phyloP scores from a whole-genome alignment of 2,888 invertebrate species.

The Eristalis intricaria region DNA sequence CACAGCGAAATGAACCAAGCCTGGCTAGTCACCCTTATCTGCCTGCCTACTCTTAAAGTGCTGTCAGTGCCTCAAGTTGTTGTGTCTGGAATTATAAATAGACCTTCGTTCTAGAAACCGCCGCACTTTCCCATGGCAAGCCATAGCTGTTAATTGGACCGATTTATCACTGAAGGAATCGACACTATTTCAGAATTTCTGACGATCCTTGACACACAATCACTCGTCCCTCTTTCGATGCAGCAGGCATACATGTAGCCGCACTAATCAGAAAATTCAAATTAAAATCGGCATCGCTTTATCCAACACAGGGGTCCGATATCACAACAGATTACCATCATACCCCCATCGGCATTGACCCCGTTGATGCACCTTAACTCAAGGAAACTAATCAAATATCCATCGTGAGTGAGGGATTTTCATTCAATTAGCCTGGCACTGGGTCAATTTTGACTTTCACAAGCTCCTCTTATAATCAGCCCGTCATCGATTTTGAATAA shows the following conservation, averaged over 20 bases:
- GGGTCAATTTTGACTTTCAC: background rate
- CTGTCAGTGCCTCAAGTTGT: no score
- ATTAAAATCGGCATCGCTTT: background rate
- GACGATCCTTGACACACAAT: background rate
- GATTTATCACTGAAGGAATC: background rate
- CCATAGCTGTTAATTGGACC: background rate
- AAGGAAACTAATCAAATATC: background rate
- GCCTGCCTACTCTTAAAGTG: no score
- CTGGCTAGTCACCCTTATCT: no score
- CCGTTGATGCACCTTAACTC: background rate
- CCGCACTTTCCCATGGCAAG: no score
- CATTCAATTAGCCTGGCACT: background rate
- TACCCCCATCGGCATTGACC: background rate
- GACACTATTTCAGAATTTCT: background rate
- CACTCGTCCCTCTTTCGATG: background rate
- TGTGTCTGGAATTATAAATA: no score
- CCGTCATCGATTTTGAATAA: conserved; percentile 13
- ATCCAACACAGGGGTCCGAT: background rate
- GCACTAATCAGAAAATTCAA: background rate
- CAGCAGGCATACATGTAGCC: background rate
- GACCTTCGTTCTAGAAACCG: no score
- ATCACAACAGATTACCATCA: background rate
- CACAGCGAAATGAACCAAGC: no score
- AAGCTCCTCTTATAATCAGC: background rate
- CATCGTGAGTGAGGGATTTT: background rate